Evolutionary conservation across 2,797 vertebrate species (phyloP).

Genomic region (Myioborus miniatus): DNA sequence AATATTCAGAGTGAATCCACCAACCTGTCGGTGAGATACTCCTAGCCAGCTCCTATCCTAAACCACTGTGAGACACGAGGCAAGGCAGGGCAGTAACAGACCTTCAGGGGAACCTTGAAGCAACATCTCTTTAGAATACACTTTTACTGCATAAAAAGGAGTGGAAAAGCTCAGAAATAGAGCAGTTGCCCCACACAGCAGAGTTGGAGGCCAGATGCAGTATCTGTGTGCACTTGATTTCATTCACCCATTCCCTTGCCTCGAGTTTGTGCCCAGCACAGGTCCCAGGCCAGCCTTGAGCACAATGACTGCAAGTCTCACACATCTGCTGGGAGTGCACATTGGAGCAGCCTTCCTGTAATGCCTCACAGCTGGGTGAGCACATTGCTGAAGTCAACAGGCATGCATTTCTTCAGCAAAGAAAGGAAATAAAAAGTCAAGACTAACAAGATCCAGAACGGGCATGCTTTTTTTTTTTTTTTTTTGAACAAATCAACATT

Average conservation of each 20-base stretch:
- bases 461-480: not conserved
- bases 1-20: not conserved
- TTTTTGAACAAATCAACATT: slow-evolving; percentile 62
- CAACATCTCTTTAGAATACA: not conserved
- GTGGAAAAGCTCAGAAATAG: not conserved
- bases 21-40: not conserved
- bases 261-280: not conserved
- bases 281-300: not conserved
- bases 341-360: rapidly evolving
- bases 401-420: not conserved
- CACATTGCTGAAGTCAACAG: not conserved
- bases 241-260: not conserved
- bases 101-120: not conserved
- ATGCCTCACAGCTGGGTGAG: not conserved
- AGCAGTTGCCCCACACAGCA: not conserved
- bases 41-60: not conserved
- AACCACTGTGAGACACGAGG: not conserved
- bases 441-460: slow-evolving; percentile 56
- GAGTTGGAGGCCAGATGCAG: not conserved
- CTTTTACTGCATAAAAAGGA: not conserved
- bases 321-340: not conserved
- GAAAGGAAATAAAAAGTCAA: slow-evolving; percentile 53
- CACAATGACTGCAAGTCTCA: not conserved
- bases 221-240: rapidly evolving
- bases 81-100: not conserved